Percentiles rank a stretch among this genome's conserved stretches.
Conservation (phyloP, 1,140 invertebrate genomes). For the Drosophila fuyamai region DNA sequence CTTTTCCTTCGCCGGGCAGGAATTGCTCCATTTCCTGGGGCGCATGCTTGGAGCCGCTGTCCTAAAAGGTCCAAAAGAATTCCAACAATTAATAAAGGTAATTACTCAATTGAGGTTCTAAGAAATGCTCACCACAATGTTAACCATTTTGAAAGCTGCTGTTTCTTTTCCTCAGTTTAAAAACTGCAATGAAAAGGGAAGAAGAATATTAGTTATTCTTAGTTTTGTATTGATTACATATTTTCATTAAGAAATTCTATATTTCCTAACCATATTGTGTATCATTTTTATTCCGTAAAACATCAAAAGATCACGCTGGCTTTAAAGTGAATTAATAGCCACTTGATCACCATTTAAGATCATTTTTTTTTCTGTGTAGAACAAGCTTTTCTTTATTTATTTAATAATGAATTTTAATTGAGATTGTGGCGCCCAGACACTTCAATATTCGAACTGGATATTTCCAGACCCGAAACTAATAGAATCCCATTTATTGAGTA, state of each 20-base stretch:
- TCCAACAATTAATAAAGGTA: constrained; percentile 39
- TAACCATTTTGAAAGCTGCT: constrained; percentile 72
- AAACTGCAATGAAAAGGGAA: constrained; percentile 39
- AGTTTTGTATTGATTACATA: neutral
- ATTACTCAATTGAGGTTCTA: constrained; percentile 17
- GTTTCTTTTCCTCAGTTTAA: constrained; percentile 35
- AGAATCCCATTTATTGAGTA: constrained; percentile 44
- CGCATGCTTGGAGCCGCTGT: constrained; percentile 71
- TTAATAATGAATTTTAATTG: constrained; percentile 42
- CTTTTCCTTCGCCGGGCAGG: constrained; percentile 85
- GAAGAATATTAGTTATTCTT: neutral
- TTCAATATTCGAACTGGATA: constrained; percentile 9
- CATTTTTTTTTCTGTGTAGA: neutral
- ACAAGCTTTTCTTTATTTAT: constrained; percentile 22
- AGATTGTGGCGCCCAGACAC: constrained; percentile 20
- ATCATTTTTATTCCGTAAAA: neutral
- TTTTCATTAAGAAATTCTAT: too few species aligned
- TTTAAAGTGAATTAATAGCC: neutral
- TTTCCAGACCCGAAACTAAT: constrained; percentile 38
- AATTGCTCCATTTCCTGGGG: constrained; percentile 88
- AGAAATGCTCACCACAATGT: constrained; percentile 69
- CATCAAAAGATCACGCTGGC: neutral
- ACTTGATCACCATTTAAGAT: constrained; percentile 3
- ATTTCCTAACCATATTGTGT: neutral
- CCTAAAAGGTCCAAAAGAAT: constrained; percentile 42